These are phyloP conservation scores for Limulus polyphemus DNA, from an alignment of 2,888 invertebrate species.

Conservation along the genomic window DNA sequence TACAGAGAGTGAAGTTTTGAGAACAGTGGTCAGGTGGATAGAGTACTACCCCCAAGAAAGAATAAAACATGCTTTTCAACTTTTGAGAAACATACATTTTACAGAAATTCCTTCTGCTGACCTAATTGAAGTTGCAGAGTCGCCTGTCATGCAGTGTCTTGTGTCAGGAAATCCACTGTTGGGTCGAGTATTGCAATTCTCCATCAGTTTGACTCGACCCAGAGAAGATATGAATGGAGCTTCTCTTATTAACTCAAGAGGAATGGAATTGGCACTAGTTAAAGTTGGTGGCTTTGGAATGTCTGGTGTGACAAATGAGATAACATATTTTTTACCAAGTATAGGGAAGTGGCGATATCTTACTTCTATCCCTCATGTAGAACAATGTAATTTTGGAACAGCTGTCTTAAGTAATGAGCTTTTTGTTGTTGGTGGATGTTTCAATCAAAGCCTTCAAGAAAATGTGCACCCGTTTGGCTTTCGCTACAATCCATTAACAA, in stretches of 20 bases:
- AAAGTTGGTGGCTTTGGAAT: conserved; percentile 56
- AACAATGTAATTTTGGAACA: conserved; percentile 59
- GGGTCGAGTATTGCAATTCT: conserved; percentile 13
- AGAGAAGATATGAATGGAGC: conserved; percentile 22
- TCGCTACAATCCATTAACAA: conserved; percentile 47
- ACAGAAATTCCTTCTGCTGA: conserved; percentile 38
- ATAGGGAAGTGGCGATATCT: conserved; percentile 49
- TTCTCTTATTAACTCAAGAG: conserved; percentile 48
- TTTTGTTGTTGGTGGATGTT: conserved; percentile 57
- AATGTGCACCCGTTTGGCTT: conserved; percentile 60
- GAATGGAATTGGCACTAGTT: conserved; percentile 54
- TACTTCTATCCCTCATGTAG: conserved; percentile 57
- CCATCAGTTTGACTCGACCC: conserved; percentile 10
- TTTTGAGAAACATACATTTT: conserved; percentile 42
- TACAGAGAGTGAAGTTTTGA: conserved; percentile 47
- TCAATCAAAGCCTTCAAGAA: conserved; percentile 45
- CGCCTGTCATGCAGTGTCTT: conserved; percentile 20
- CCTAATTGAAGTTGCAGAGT: conserved; percentile 22
- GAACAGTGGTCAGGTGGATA: conserved; percentile 50
- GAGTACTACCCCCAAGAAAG: conserved; percentile 38
- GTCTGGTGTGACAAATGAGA: conserved; percentile 53
- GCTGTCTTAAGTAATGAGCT: conserved; percentile 54
- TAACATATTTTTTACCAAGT: conserved; percentile 50
- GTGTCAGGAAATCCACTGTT: conserved; percentile 12
- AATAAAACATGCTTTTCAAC: conserved; percentile 37